phyloP scores from a whole-genome alignment of 2,888 invertebrate genomes.

The Endotricha flammealis region DNA sequence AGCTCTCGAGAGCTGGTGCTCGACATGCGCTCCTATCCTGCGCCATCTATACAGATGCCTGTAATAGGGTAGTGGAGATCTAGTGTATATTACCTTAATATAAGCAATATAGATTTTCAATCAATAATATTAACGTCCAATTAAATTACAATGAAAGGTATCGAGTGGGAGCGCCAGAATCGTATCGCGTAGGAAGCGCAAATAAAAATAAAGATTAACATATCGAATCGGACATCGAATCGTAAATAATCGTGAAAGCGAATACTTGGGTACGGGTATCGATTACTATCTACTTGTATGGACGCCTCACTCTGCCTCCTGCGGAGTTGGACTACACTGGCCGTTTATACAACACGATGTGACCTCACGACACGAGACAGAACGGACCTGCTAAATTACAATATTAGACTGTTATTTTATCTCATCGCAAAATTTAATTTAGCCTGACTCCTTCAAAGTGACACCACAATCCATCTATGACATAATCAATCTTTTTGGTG shows the following conservation, averaged over 20 bases:
- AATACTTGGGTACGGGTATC: constrained; percentile 39
- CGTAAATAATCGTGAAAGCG: constrained; percentile 49
- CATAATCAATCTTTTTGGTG: too few species aligned
- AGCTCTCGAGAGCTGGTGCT: too few species aligned
- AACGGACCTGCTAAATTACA: neutral
- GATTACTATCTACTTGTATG: constrained; percentile 51
- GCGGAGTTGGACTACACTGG: constrained; percentile 37
- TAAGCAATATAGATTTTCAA: too few species aligned
- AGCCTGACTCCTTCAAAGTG: too few species aligned
- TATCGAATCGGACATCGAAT: constrained; percentile 32
- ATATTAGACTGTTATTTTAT: too few species aligned
- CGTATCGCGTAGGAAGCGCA: constrained; percentile 37
- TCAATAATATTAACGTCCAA: too few species aligned
- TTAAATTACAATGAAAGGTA: constrained; percentile 5
- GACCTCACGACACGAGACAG: constrained; percentile 10
- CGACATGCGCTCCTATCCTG: too few species aligned
- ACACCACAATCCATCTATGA: too few species aligned
- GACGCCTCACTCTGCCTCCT: constrained; percentile 48
- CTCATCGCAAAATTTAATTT: too few species aligned
- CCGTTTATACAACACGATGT: constrained; percentile 16
- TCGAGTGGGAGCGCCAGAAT: neutral
- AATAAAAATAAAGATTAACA: constrained; percentile 45
- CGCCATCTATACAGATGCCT: too few species aligned
- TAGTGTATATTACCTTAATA: too few species aligned
- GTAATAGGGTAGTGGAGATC: too few species aligned